Base-by-base conservation (phyloP, 2,888 invertebrate species). In the Drosophila demipolita region DNA sequence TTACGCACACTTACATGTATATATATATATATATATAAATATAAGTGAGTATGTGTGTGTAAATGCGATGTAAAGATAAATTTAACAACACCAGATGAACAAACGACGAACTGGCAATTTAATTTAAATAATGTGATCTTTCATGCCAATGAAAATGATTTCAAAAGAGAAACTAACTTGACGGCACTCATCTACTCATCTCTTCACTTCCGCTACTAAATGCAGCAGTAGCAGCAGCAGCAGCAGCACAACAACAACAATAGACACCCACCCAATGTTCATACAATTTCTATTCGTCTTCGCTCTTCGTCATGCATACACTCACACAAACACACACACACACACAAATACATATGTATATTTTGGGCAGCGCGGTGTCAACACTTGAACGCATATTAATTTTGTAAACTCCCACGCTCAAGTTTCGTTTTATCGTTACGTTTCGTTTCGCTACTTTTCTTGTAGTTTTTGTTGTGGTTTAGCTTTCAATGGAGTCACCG, bases 91-190 rank as follows among this genome's bases (percentile, higher is more conserved):
- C 61, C 62, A 49, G 53, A 45, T 70, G 73, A 71, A 69, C 63
- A 73, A 73, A 73, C 69, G 53, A 72, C 72, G 55, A 50, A 49
- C 61, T 73, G 78, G 82, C 85, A 89, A 89, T 91, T 90, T 83
- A 86, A 91, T 90, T 91, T 90, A 90, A 91, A 91, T 91, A 90
- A 90, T 89, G 88, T 84, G 81, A 91, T 90, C 88, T 89, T 88
- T 88, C 81, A 86, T 82, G 83, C 78, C 87, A 88, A 90, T 88
- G 89, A 83, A 87, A 87, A 87, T 81, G 78, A 87, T 77, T 84
- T 80, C 86, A 85, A 89, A 86, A 90, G 83, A 82, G 90, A 87
- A 83, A 85, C 87, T 88, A 63, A 67, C 66, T 71, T 67, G 15
- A 61, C 58, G 48, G 55, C 58, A 48, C 67, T 71, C 67, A 68